These are phyloP conservation scores for Cephalopterus ornatus DNA, from an alignment of 2,113 vertebrate genomes.

Conservation along the genomic window DNA sequence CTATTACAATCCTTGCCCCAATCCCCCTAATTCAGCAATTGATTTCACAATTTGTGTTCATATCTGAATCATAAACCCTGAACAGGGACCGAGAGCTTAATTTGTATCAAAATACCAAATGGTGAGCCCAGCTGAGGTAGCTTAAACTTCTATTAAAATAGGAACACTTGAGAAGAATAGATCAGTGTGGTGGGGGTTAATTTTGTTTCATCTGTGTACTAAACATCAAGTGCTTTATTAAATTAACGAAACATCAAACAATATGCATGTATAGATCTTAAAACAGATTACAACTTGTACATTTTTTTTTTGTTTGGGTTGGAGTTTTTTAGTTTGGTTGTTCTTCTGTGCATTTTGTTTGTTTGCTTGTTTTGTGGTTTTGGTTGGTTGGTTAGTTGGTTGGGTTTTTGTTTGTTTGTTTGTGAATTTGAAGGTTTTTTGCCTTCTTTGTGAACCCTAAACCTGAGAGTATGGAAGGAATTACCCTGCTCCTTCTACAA, in stretches of 20 bases:
- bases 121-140: background rate
- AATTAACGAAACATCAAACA: background rate
- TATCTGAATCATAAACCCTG: background rate
- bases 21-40: background rate
- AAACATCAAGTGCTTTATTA: background rate
- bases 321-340: rapidly evolving
- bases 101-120: background rate
- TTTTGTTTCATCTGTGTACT: background rate
- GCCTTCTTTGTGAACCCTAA: background rate
- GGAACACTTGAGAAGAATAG: background rate
- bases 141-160: background rate
- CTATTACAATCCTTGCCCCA: background rate
- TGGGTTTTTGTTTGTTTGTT: background rate
- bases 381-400: background rate
- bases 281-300: background rate
- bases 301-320: background rate
- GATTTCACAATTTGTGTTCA: background rate
- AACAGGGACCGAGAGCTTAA: background rate
- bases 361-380: background rate
- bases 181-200: background rate
- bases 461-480: background rate
- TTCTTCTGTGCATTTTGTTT: background rate
- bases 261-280: background rate
- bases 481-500: slow-evolving; percentile 14
- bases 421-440: background rate